Conservation (phyloP, 2,888 invertebrate genomes). For the Norana najaformis region DNA sequence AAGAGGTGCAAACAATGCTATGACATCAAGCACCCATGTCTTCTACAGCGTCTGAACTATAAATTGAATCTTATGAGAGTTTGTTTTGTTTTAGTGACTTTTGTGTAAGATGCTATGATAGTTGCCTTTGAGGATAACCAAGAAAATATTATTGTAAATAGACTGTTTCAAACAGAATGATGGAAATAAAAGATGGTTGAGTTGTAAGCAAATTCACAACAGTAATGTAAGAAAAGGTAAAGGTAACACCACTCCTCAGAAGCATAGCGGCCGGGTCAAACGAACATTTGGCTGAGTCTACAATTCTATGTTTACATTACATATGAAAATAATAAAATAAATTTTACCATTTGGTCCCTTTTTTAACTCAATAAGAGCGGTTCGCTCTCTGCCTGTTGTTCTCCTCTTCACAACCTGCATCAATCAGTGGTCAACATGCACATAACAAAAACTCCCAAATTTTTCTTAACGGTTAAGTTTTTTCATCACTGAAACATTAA, state of each 20-base stretch:
- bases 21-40: not conserved
- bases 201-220: not conserved
- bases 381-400: not conserved
- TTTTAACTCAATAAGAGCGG: not conserved
- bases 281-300: not conserved
- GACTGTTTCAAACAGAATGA: too few relatives aligned
- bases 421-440: not conserved
- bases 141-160: not conserved
- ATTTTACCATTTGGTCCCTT: not conserved
- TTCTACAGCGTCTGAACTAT: not conserved
- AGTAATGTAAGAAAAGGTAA: not conserved
- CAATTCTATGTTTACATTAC: not conserved
- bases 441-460: not conserved
- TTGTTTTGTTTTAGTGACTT: not conserved
- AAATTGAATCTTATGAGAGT: not conserved
- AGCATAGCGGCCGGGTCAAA: too few relatives aligned
- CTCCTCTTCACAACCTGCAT: slow-evolving; percentile 15
- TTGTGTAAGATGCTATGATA: not conserved
- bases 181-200: too few relatives aligned
- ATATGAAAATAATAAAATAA: not conserved
- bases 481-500: not conserved
- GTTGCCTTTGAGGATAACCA: not conserved
- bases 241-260: not conserved
- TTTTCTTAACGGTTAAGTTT: not conserved
- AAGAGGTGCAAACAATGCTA: not conserved